A percentile compares a stretch with the other conserved stretches of the same genome.
phyloP scores from a whole-genome alignment of 2,797 vertebrate genomes.

The Morelia viridis region DNA sequence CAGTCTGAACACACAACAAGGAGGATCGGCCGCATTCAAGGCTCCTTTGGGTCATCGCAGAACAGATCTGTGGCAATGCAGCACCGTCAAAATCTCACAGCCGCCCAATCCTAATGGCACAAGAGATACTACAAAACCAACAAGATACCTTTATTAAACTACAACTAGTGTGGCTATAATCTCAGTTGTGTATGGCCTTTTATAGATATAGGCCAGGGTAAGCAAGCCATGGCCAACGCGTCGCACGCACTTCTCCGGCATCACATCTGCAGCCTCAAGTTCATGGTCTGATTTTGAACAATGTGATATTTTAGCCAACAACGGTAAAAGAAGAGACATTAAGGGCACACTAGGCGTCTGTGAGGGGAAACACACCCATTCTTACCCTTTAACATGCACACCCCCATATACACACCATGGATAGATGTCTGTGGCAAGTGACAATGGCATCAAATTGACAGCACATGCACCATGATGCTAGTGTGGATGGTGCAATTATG shows the following conservation, averaged over 20 bases:
- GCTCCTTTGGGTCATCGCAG: background rate
- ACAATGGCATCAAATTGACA: no score
- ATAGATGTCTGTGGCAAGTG: background rate
- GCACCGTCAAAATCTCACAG: background rate
- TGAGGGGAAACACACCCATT: background rate
- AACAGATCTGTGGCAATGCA: background rate
- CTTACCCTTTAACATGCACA: background rate
- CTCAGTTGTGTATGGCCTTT: background rate
- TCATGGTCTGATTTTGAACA: background rate
- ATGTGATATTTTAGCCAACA: background rate
- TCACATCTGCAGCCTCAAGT: background rate
- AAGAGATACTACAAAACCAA: background rate
- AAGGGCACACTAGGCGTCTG: background rate
- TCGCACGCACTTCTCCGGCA: background rate
- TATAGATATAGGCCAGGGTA: background rate
- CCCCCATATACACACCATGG: background rate
- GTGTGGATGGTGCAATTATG: background rate
- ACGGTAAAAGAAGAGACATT: background rate
- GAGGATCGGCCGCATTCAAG: background rate
- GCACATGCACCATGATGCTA: background rate
- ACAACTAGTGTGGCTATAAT: background rate
- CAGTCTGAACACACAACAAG: background rate
- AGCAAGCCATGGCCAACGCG: background rate
- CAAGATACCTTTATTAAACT: background rate
- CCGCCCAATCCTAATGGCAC: no score